Conservation (phyloP, 1,140 invertebrate species). For the Cherax quadricarinatus region DNA sequence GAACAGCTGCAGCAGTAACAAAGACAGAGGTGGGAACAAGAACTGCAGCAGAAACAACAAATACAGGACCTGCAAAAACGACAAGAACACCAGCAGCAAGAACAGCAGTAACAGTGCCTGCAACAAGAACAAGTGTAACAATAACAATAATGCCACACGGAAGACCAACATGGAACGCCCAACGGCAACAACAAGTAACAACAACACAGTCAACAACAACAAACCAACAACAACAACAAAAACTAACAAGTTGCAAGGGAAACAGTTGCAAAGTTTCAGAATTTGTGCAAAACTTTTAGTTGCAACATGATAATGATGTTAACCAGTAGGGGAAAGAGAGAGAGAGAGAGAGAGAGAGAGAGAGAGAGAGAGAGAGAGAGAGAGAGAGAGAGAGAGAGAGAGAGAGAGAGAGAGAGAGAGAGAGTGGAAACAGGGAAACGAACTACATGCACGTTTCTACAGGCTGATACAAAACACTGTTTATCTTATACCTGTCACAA, state of each 20-base stretch:
- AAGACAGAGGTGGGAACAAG: too few relatives aligned
- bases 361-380: conserved; percentile 44
- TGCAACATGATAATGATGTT: conserved; percentile 65
- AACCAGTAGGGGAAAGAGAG: conserved; percentile 44
- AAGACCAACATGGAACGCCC: conserved; percentile 18
- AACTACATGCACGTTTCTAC: too few relatives aligned
- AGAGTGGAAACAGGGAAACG: not conserved
- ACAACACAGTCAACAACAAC: conserved; percentile 42
- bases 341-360: conserved; percentile 39
- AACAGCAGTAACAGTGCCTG: not conserved
- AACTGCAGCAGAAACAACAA: conserved; percentile 16
- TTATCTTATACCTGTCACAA: too few relatives aligned
- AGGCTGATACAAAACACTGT: too few relatives aligned
- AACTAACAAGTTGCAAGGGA: conserved; percentile 57
- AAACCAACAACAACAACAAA: conserved; percentile 55
- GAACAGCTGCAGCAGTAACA: too few relatives aligned
- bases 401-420: conserved; percentile 41
- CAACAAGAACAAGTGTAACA: conserved; percentile 1
- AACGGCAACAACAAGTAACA: not conserved
- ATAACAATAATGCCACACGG: not conserved
- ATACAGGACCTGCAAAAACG: not conserved
- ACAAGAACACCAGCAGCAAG: not conserved
- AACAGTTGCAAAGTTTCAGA: conserved; percentile 45
- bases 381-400: conserved; percentile 48
- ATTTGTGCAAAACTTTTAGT: conserved; percentile 53